phyloP scores from a whole-genome alignment of 1,140 invertebrate species.

The Cydia pomonella region DNA sequence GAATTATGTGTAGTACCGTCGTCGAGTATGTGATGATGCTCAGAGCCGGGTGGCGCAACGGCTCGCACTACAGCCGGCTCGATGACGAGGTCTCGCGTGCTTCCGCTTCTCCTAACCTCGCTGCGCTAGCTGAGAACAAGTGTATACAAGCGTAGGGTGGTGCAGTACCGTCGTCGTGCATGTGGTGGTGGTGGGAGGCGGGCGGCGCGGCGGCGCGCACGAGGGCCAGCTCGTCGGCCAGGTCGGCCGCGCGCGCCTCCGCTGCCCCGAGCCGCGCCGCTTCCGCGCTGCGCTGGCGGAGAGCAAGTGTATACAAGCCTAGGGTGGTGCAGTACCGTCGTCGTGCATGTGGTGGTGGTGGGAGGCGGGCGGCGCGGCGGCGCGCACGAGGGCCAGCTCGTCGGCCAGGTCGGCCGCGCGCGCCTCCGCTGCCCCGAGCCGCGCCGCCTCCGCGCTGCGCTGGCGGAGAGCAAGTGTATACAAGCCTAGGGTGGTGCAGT shows the following conservation, averaged over 20 bases:
- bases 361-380: slow-evolving; percentile 78
- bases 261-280: slow-evolving; percentile 82
- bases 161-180: slow-evolving; percentile 82
- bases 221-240: slow-evolving; percentile 85
- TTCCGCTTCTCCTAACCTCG: slow-evolving; percentile 82
- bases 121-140: slow-evolving; percentile 75
- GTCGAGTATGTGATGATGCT: slow-evolving; percentile 82
- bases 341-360: slow-evolving; percentile 82
- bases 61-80: slow-evolving; percentile 85
- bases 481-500: neutral
- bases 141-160: neutral
- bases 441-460: slow-evolving; percentile 81
- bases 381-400: slow-evolving; percentile 84
- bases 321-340: slow-evolving; percentile 66
- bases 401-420: slow-evolving; percentile 84
- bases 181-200: slow-evolving; percentile 76
- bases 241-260: slow-evolving; percentile 83
- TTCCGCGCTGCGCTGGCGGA: slow-evolving; percentile 81
- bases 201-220: slow-evolving; percentile 82
- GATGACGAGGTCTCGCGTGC: slow-evolving; percentile 84
- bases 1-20: slow-evolving; percentile 64
- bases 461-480: slow-evolving; percentile 60
- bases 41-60: slow-evolving; percentile 75
- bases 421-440: slow-evolving; percentile 84
- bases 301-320: too few relatives aligned